These are phyloP conservation scores for Netelia fuscicornis DNA, from an alignment of 2,888 invertebrate species.

Conservation along the genomic window DNA sequence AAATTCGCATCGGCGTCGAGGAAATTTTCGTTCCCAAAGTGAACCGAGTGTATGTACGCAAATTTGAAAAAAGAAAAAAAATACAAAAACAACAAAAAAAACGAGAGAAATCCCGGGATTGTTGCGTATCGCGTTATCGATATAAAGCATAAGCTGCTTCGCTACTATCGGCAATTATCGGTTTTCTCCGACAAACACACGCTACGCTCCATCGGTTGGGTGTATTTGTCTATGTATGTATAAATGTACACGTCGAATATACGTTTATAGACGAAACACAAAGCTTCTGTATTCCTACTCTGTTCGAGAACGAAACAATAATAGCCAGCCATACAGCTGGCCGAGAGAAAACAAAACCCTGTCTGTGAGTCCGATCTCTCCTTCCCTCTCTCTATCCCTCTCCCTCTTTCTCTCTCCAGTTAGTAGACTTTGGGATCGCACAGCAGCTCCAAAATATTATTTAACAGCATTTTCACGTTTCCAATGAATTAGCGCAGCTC, in stretches of 20 bases:
- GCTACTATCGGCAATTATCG: constrained; percentile 65
- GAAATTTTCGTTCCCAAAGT: constrained; percentile 1
- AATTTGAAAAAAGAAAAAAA: constrained; percentile 10
- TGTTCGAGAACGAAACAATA: constrained; percentile 59
- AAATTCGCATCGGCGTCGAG: not conserved
- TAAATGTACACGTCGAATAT: not conserved
- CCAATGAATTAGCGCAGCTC: constrained; percentile 48
- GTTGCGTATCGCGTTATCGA: constrained; percentile 38
- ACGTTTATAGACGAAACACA: not conserved
- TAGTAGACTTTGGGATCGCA: not conserved
- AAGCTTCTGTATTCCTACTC: not conserved
- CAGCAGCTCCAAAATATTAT: constrained; percentile 56
- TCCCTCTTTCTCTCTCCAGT: not conserved
- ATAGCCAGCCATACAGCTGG: constrained; percentile 47
- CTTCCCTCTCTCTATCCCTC: too few species aligned
- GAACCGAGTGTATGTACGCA: constrained; percentile 37
- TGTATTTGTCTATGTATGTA: not conserved
- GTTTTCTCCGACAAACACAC: constrained; percentile 46
- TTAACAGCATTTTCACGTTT: constrained; percentile 60
- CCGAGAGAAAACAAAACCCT: constrained; percentile 41
- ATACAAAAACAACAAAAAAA: too few species aligned
- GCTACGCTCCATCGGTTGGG: not conserved
- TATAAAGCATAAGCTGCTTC: constrained; percentile 56
- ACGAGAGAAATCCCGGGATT: not conserved
- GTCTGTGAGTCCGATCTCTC: not conserved